A percentile compares a stretch with the other conserved stretches of the same genome.
phyloP scores from a whole-genome alignment of 2,797 vertebrate species.

The Enteromius thamalakanensis region DNA sequence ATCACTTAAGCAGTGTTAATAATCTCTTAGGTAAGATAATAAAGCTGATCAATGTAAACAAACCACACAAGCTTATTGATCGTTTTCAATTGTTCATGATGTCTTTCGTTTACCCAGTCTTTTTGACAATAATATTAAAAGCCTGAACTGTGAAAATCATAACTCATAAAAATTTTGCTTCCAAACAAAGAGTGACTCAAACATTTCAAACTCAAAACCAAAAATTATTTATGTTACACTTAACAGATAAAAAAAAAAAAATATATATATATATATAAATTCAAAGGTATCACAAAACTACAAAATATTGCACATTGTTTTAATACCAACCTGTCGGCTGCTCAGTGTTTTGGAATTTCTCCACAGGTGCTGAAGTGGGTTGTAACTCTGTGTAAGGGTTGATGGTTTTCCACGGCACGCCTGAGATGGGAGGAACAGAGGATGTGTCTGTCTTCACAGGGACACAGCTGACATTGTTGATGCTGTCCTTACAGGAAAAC shows the following conservation, averaged over 20 bases:
- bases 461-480: constrained; percentile 84
- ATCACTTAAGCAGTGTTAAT: not conserved
- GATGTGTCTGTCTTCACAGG: constrained; percentile 67
- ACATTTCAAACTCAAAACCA: not conserved
- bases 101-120: constrained; percentile 12
- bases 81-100: not conserved
- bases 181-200: not conserved
- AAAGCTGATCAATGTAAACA: constrained; percentile 19
- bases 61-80: constrained; percentile 14
- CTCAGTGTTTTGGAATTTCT: constrained; percentile 42
- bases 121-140: constrained; percentile 15
- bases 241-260: too few relatives aligned
- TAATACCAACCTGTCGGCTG: constrained; percentile 68
- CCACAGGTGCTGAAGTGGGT: constrained; percentile 45
- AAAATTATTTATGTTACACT: not conserved
- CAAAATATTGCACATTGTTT: not conserved
- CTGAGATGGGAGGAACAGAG: constrained; percentile 65
- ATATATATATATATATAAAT: not conserved
- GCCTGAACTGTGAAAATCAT: not conserved
- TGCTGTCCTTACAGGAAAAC: constrained; percentile 82
- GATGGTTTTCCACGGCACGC: constrained; percentile 64
- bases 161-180: not conserved
- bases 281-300: not conserved
- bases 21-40: not conserved
- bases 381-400: constrained; percentile 47